These are phyloP conservation scores for Oncorhynchus clarkii DNA, from an alignment of 2,113 vertebrate genomes.

Conservation along the genomic window DNA sequence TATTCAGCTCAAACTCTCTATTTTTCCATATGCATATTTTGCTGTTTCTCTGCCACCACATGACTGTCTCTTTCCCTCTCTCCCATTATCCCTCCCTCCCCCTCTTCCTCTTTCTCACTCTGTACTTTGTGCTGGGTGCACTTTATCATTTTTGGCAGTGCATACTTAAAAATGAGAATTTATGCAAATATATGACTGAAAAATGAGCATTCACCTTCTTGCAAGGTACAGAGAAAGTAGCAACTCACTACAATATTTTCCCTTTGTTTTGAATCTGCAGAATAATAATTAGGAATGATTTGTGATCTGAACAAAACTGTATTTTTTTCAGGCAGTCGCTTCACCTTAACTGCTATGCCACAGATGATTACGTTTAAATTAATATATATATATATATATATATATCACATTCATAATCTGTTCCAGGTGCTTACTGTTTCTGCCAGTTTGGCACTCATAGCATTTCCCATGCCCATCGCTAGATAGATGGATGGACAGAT, in stretches of 20 bases:
- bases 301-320: constrained; percentile 48
- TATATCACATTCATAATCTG: no score
- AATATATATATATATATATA: no score
- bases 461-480: no score
- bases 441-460: no score
- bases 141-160: constrained; percentile 42
- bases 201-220: constrained; percentile 45
- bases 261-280: constrained; percentile 53
- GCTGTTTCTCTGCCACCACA: not conserved
- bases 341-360: no score
- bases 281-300: constrained; percentile 58
- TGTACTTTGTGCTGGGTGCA: constrained; percentile 14
- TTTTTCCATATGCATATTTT: not conserved
- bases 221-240: constrained; percentile 31
- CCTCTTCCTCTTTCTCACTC: not conserved
- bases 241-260: constrained; percentile 52
- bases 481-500: not conserved
- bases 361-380: no score
- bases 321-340: constrained; percentile 25
- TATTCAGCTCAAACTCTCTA: not conserved
- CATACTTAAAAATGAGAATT: constrained; percentile 45
- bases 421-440: no score
- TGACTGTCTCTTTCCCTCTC: not conserved
- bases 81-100: not conserved
- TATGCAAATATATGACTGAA: constrained; percentile 54